Evolutionary conservation across 2,888 invertebrate species (phyloP), one percentile per base, ranked within the genome.

Genomic region (Agapostemon virescens): DNA sequence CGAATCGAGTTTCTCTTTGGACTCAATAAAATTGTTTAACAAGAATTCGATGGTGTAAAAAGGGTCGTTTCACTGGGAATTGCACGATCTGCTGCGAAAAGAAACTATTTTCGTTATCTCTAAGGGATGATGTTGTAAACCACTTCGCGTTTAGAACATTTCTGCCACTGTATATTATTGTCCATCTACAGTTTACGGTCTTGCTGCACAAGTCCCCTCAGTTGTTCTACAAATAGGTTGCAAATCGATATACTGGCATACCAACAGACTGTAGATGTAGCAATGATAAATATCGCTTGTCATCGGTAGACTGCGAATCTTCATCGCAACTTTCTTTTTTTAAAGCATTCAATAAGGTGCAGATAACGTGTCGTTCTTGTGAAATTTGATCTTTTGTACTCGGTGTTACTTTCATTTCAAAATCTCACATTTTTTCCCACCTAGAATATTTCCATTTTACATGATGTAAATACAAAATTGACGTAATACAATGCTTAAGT

Each of bases 191-290:
- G 42, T 20, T 69, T 69, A 23, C 23, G 15, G 42, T 45, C 26
- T 38, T 15, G 11, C 26, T 4, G 23, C 11, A 40, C 23, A 49
- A 40, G 49, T 64, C 45, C 69, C 26, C n/a, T 15, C 49, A 3
- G 33, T 33, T 17, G 15, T 52, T 52, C 52, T 52, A 33, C 49
- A 30, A 70, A 38, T 26, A 61, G n/a, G 63, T 20, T 64, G 20
- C 40, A 15, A 71, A 71, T 70, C 75, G 38, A 70, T 71, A 70
- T n/a, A 17, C 17, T 38, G 26, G 38, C 23, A 30, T 67, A 20
- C 15, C 42, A 15, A 6, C 45, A 30, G 23, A 45, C 69, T 30
- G 26, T n/a, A 23, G 4, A 36, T 20, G 23, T n/a, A 26, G 13
- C 45, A 17, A 61, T 38, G 15, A 38, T 69, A 49, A 38, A 69